Evolutionary conservation across 2,797 vertebrate genomes (phyloP), one percentile per base, ranked within the genome.

Genomic region (Antennarius maculatus): DNA sequence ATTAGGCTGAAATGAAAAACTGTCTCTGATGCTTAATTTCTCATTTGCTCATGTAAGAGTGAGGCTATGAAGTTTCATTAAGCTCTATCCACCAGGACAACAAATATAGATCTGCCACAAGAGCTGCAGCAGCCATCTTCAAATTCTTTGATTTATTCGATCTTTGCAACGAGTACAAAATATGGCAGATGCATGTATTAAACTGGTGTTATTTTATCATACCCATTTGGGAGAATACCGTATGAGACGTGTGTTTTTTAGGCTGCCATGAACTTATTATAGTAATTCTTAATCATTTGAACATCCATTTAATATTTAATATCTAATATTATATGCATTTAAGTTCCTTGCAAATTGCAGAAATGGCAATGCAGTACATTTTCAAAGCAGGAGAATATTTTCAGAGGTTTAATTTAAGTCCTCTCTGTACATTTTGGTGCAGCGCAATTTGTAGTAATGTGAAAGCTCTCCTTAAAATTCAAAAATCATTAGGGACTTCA

Each of bases 1-100:
- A 92, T 92, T 89, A 88, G 68, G 78, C 80, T 77, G 77, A 83
- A 91, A 90, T 88, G 88, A 88, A 86, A 86, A 89, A 88, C 84
- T 86, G 84, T 86, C 89, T 90, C 80, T 76, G 80, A 90, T 85
- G 86, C 79, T 87, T 92, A 88, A 88, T 92, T 91, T 89, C 83
- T 84, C 84, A 83, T 88, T 92, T 89, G 86, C 80, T 87, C 80
- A 85, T 85, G 79, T 84, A 76, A 84, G 84, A 83, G 89, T 83
- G 78, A 81, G 77, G 75, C 87, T 80, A 78, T 75, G 79, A 81
- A 81, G 78, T 89, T 90, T 87, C 82, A 91, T 91, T 87, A 85
- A 80, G 75, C 61, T 69, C 61, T 41, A 66, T 86, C 72, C 69
- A 82, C 68, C 62, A 67, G 79, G 69, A 83, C 77, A 54, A 74